phyloP scores from a whole-genome alignment of 2,888 invertebrate genomes.

The Drosophila nr. perissopoda region DNA sequence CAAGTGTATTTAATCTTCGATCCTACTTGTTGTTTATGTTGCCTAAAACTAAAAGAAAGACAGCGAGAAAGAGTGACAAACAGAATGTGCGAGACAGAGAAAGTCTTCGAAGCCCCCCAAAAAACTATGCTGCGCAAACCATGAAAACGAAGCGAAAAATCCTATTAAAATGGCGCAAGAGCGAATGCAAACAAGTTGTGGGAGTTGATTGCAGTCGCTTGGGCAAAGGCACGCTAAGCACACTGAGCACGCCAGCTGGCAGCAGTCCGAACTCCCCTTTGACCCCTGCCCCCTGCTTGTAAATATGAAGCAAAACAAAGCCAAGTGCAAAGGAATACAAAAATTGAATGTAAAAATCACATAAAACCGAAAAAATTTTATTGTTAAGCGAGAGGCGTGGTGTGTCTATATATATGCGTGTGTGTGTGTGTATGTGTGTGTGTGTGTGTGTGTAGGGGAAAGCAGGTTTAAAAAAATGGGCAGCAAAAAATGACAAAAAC shows the following conservation, averaged over 20 bases:
- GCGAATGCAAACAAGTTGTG: slow-evolving; percentile 20
- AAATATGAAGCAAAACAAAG: slow-evolving; percentile 4
- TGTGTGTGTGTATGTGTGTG: not conserved
- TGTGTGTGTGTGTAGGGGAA: slow-evolving; percentile 3
- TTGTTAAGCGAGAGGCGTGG: slow-evolving; percentile 67
- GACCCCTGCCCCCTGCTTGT: not conserved
- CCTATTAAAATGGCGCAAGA: slow-evolving; percentile 24
- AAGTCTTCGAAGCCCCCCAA: not conserved
- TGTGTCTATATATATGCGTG: not conserved
- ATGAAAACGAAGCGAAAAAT: slow-evolving; percentile 9
- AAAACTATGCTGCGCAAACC: slow-evolving; percentile 17
- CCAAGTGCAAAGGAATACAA: slow-evolving; percentile 8
- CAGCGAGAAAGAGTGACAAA: not conserved
- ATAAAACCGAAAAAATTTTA: slow-evolving; percentile 73
- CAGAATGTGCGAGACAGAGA: not conserved
- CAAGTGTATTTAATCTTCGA: not conserved
- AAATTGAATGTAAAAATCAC: slow-evolving; percentile 16
- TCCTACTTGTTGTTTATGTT: not conserved
- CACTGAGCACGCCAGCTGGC: not conserved
- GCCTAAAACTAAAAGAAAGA: not conserved
- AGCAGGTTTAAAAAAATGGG: slow-evolving; percentile 21
- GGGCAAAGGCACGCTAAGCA: not conserved
- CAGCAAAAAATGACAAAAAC: slow-evolving; percentile 37
- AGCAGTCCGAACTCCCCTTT: not conserved
- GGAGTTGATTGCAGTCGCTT: slow-evolving; percentile 16